These are phyloP conservation scores for Sitta carolinensis DNA, from an alignment of 2,797 vertebrate species.

Conservation along the genomic window DNA sequence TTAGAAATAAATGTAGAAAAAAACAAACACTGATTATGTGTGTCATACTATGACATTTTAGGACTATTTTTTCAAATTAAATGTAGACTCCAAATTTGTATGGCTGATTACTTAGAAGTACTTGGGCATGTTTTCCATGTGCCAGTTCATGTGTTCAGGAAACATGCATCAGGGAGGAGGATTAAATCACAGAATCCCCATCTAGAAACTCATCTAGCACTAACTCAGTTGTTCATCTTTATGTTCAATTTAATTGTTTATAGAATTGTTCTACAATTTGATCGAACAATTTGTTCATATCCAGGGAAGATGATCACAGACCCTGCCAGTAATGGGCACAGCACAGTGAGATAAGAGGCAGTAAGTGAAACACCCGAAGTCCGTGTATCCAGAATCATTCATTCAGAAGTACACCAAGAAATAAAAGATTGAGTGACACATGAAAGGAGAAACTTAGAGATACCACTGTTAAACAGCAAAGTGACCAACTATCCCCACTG, in stretches of 20 bases:
- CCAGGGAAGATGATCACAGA: neutral
- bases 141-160: neutral
- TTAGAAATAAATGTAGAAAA: neutral
- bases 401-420: neutral
- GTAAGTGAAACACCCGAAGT: fast-evolving
- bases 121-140: neutral
- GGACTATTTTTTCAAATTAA: neutral
- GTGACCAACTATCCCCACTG: neutral
- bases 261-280: neutral
- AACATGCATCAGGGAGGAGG: neutral
- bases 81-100: neutral
- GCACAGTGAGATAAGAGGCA: neutral
- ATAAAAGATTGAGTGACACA: neutral
- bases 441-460: neutral
- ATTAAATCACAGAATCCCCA: neutral
- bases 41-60: neutral
- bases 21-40: neutral
- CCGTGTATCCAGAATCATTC: neutral
- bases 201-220: neutral
- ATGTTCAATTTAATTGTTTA: neutral
- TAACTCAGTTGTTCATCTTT: neutral
- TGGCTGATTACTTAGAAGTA: neutral
- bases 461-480: neutral
- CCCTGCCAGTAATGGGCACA: neutral
- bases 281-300: neutral